A percentile compares a stretch with the other conserved stretches of the same genome.
Conservation (phyloP, 2,888 invertebrate genomes). For the Coelopa pilipes region DNA sequence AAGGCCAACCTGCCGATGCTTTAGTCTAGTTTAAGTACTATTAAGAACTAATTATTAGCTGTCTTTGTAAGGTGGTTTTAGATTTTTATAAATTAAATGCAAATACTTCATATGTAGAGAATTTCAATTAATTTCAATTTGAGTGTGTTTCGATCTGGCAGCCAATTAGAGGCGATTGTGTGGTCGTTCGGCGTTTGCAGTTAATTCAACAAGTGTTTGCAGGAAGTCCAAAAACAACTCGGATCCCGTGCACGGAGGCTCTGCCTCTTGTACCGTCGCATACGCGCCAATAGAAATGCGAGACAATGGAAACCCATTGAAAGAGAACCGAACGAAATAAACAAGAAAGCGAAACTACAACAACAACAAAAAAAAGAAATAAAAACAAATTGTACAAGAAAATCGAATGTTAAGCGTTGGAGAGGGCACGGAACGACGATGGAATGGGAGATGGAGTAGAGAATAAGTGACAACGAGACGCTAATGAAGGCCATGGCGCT, state of each 20-base stretch:
- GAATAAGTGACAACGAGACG: conserved; percentile 40
- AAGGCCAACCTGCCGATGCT: conserved; percentile 60
- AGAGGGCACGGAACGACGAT: conserved; percentile 38
- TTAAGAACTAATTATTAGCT: not conserved
- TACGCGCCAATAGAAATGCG: not conserved
- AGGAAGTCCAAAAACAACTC: not conserved
- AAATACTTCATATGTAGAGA: not conserved
- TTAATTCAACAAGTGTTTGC: not conserved
- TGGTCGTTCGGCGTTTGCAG: too few relatives aligned
- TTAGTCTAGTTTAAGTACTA: conserved; percentile 38
- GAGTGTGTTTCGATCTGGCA: too few relatives aligned
- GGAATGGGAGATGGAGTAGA: conserved; percentile 47
- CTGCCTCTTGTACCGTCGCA: not conserved
- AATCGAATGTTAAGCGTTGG: conserved; percentile 18
- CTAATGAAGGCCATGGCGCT: conserved; percentile 29
- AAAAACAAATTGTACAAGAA: conserved; percentile 26
- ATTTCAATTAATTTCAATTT: not conserved
- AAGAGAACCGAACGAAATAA: conserved; percentile 10
- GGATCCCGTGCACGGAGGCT: not conserved
- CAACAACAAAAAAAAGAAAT: conserved; percentile 17
- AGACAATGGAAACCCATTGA: not conserved
- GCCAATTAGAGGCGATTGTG: too few relatives aligned
- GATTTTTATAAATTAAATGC: not conserved
- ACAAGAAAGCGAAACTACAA: conserved; percentile 38
- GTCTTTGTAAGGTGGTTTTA: not conserved